A percentile compares a stretch with the other conserved stretches of the same genome.
Evolutionary conservation across 2,888 invertebrate genomes (phyloP).

Genomic region (Hirtodrosophila histrioides): DNA sequence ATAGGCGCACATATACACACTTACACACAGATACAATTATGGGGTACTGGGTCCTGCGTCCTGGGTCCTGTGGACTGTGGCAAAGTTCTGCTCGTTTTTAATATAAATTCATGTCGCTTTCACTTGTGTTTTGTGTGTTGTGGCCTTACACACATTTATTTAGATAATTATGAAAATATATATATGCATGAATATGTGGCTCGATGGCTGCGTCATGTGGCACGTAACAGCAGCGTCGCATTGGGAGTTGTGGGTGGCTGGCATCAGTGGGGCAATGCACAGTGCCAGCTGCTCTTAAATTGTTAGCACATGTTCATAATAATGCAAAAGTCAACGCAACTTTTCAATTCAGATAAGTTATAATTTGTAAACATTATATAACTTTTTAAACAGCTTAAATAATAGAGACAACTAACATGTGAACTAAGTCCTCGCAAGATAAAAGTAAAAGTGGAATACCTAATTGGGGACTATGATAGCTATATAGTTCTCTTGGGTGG

Average conservation of each 20-base stretch:
- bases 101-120: slow-evolving; percentile 76
- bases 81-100: slow-evolving; percentile 67
- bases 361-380: slow-evolving; percentile 11
- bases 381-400: slow-evolving; percentile 7
- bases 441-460: neutral
- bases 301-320: slow-evolving; percentile 22
- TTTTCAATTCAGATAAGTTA: slow-evolving; percentile 32
- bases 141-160: slow-evolving; percentile 68
- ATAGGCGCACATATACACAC: slow-evolving; percentile 1
- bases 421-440: no score
- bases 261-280: slow-evolving; percentile 3
- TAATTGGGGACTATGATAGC: neutral
- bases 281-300: slow-evolving; percentile 29
- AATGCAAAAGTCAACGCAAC: slow-evolving; percentile 26
- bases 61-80: slow-evolving; percentile 51
- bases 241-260: slow-evolving; percentile 5
- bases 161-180: slow-evolving; percentile 72
- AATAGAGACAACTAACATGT: neutral
- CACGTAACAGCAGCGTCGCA: slow-evolving; percentile 36
- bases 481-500: no score
- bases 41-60: slow-evolving; percentile 58
- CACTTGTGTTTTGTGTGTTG: slow-evolving; percentile 53
- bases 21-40: slow-evolving; percentile 43
- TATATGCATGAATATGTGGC: slow-evolving; percentile 48
- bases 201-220: slow-evolving; percentile 37